Base-by-base conservation (phyloP, 1,140 invertebrate species). In the Diorhabda elongata region DNA sequence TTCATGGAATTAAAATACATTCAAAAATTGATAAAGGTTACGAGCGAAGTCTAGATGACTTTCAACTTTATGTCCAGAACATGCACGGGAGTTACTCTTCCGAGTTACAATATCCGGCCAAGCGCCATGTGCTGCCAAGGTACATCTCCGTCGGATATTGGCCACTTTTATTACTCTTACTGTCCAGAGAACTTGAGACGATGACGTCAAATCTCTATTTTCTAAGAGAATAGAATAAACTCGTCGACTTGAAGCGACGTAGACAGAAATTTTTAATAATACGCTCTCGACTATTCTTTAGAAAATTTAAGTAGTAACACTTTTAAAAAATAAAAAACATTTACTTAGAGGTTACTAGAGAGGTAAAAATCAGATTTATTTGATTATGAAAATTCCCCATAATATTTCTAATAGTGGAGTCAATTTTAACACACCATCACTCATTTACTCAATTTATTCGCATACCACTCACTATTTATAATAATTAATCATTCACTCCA, bases 81-180 rank as follows among this genome's bases (percentile, higher is more conserved):
- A 61, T 67, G 69, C 65, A 67, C 61, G 60, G n/a, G 47, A 58
- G 69, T 61, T 67, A 61, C 66, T 66, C 66, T 71, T 64, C 64
- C 64, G 67, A 69, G 65, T 68, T 75, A 76, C 76, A 77, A 77
- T 77, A 76, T 75, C 75, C 76, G 76, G 75, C 6, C 6, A 3
- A 52, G 63, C 75, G 74, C 73, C 75, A 76, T 76, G 71, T 76
- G 75, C 69, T 64, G 74, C 74, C 76, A 72, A 64, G 63, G 63
- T 64, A 64, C 63, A 44, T 64, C 63, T 26, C 47, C n/a, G 60
- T 69, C 74, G 74, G 77, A 78, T 78, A 78, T 78, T 78, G 77
- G 77, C 73, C 70, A 73, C 73, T 78, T 78, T 78, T 78, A 78
- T 78, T 77, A 74, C 77, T 69, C 64, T 58, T 69, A 76, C 71